A percentile compares a stretch with the other conserved stretches of the same genome.
Conservation (phyloP, 2,888 invertebrate species). For the Drosophila austrosaltans region DNA sequence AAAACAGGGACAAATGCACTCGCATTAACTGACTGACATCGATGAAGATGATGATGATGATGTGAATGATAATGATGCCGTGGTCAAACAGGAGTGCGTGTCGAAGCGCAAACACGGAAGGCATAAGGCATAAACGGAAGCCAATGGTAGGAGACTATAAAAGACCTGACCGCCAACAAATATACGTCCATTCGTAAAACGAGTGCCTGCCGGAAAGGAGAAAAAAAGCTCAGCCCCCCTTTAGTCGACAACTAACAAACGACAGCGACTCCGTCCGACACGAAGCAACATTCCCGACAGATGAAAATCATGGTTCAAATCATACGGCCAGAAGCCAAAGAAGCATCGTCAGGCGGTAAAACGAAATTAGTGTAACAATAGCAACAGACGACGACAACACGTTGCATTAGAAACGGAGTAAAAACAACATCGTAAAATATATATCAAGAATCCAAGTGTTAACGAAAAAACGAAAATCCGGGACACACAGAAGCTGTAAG, state of each 20-base stretch:
- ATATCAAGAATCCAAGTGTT: conserved; percentile 42
- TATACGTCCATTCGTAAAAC: conserved; percentile 42
- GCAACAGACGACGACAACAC: conserved; percentile 56
- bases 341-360: conserved; percentile 52
- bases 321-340: conserved; percentile 43
- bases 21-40: conserved; percentile 35
- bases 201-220: conserved; percentile 32
- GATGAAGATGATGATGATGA: conserved; percentile 6
- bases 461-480: conserved; percentile 46
- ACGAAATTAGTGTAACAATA: conserved; percentile 67
- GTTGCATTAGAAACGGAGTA: conserved; percentile 31
- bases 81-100: conserved; percentile 46
- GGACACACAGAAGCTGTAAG: conserved; percentile 25
- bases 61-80: conserved; percentile 10
- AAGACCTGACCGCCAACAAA: conserved; percentile 38
- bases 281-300: conserved; percentile 36
- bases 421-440: conserved; percentile 1
- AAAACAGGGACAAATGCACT: conserved; percentile 14
- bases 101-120: conserved; percentile 44
- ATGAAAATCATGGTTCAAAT: conserved; percentile 45
- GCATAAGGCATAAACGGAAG: conserved; percentile 37
- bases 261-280: conserved; percentile 23
- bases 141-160: conserved; percentile 36
- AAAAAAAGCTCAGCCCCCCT: conserved; percentile 31
- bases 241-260: conserved; percentile 16